Evolutionary conservation across 2,888 invertebrate genomes (phyloP), one percentile per base, ranked within the genome.

Genomic region (Standfussiana lucernea): DNA sequence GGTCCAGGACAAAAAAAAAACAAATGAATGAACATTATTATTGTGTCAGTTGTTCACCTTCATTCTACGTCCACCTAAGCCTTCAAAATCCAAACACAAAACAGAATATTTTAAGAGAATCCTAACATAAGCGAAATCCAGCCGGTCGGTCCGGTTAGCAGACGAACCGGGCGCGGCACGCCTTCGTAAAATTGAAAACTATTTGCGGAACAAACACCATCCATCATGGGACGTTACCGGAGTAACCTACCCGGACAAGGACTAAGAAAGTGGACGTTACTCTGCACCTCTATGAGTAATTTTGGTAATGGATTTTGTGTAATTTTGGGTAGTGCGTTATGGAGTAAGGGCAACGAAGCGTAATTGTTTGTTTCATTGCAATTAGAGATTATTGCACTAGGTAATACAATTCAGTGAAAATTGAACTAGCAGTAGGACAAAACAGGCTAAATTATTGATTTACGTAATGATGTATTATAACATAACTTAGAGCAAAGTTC

Each of bases 181-280:
- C 86, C 90, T 92, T 92, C 92, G 92, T 94, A 92, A 94, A 94
- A 95, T 95, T 95, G 95, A 95, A 96, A 96, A 95, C 94, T 96
- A 96, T 96, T 96, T 96, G 94, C 91, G 83, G 89, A 91, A 85
- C 94, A 96, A 95, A 96, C 96, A 95, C 86, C 92, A 96, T 96
- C 96, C 94, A 96, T 96, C 96, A 96, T 86, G 83, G 90, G 90
- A 70, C 89, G 95, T 94, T 95, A 93, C 92, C 91, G 90, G 90
- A 89, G 64, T 86, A 89, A 86, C 90, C 88, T 83, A 87, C 83
- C 85, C 72, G 61, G 70, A 24, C 56, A 45, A 8, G 67, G 61
- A 68, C 47, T 64, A 37, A 86, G 84, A 74, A 84, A 84, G 74
- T 70, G 40, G 40, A 68, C 61, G 53, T 50, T 75, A 47, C 59